phyloP scores from a whole-genome alignment of 2,888 invertebrate species.

The Nipponacmea schrenckii region DNA sequence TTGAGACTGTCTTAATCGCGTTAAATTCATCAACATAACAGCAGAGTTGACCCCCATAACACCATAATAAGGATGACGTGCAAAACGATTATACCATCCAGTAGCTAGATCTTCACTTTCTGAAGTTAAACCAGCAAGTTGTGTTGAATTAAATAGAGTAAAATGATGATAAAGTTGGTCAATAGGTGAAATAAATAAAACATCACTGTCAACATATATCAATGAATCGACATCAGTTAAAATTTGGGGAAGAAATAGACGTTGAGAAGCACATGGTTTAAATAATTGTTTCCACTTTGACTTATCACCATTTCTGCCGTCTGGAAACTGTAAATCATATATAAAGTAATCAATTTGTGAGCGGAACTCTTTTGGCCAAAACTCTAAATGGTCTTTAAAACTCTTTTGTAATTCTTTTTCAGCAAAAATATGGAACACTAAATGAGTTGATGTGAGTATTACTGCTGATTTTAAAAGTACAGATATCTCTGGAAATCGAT shows the following conservation, averaged over 20 bases:
- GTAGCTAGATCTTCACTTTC: conserved; percentile 91
- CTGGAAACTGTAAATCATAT: conserved; percentile 82
- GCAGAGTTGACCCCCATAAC: conserved; percentile 89
- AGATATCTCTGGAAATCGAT: conserved; percentile 83
- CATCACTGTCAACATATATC: conserved; percentile 93
- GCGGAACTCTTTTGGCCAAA: conserved; percentile 77
- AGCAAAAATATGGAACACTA: conserved; percentile 83
- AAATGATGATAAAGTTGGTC: conserved; percentile 88
- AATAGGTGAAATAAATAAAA: conserved; percentile 85
- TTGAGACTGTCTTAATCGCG: conserved; percentile 85
- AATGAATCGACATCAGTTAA: conserved; percentile 83
- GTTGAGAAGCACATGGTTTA: conserved; percentile 92
- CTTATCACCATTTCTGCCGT: conserved; percentile 74
- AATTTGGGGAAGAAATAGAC: conserved; percentile 91
- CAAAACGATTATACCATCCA: conserved; percentile 96
- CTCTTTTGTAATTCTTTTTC: conserved; percentile 78
- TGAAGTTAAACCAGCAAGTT: conserved; percentile 86
- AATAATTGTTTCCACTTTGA: conserved; percentile 89
- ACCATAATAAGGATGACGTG: conserved; percentile 93
- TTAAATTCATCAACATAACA: conserved; percentile 97
- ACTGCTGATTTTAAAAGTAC: conserved; percentile 90
- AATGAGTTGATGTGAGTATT: conserved; percentile 75
- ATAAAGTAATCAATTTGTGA: conserved; percentile 80
- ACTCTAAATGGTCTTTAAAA: conserved; percentile 79
- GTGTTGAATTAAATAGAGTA: conserved; percentile 81